A percentile compares a stretch with the other conserved stretches of the same genome.
Conservation (phyloP, 1,140 invertebrate genomes). For the Aporrectodea caliginosa region DNA sequence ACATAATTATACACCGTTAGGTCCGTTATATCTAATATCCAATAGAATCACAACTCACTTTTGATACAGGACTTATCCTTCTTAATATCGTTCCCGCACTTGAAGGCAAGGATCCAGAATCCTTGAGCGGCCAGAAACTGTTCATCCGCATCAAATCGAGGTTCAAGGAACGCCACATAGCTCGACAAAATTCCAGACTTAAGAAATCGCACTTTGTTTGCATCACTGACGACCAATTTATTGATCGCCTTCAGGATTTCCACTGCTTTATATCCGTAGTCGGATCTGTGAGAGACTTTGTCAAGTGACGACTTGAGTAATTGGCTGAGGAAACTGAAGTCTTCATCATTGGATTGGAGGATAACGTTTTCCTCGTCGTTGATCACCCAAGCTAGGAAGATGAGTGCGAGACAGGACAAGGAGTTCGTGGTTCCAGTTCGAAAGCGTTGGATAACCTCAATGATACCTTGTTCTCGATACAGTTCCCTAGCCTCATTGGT, state of each 20-base stretch:
- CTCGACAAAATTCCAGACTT: not conserved
- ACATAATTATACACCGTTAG: too few species aligned
- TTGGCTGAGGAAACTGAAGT: constrained; percentile 14
- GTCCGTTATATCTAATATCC: too few species aligned
- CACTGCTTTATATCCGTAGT: constrained; percentile 9
- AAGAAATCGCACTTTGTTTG: constrained; percentile 13
- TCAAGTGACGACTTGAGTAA: not conserved
- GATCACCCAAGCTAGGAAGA: constrained; percentile 27
- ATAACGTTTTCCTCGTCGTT: constrained; percentile 25
- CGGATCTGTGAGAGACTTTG: not conserved
- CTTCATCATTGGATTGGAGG: constrained; percentile 15
- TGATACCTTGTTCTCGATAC: not conserved
- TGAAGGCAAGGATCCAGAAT: constrained; percentile 25
- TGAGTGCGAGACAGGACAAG: not conserved
- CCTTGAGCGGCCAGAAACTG: constrained; percentile 16
- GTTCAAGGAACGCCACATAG: not conserved
- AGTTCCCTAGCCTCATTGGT: not conserved
- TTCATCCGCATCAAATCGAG: not conserved
- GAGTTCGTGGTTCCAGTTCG: not conserved
- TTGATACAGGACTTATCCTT: not conserved
- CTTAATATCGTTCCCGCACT: constrained; percentile 21
- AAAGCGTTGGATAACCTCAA: not conserved
- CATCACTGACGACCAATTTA: constrained; percentile 16
- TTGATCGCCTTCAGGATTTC: constrained; percentile 24
- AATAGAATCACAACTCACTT: too few species aligned